Evolutionary conservation across 2,888 invertebrate genomes (phyloP), one percentile per base, ranked within the genome.

Genomic region (Orthosia incerta): DNA sequence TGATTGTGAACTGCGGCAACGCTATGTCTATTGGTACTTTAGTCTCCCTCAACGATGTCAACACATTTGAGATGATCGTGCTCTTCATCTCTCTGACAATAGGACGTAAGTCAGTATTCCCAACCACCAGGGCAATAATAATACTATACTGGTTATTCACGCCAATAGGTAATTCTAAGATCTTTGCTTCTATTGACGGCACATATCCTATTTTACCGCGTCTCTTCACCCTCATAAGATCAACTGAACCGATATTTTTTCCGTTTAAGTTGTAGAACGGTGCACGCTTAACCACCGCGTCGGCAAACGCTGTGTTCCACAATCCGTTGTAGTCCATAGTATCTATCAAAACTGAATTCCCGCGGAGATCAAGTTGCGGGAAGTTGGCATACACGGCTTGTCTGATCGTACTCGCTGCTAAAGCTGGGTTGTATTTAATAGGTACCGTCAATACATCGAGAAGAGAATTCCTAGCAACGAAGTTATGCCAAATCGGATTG

Each of bases 141-240:
- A 89, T 76, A 46, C 64, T 70, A 7, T 87, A 89, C 9, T 73
- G 73, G 2, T 65, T 64, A 57, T 86, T 76, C 1, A 23, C 59
- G 0, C 89, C 89, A 2, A 89, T 73, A 5, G 88, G 87, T 3
- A 89, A 9, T 67, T 88, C 86, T 15, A 89, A 57, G 0, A 87
- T n/a, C 65, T 82, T 88, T 0, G 80, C 59, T 26, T 81, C 59
- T 20, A 79, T 0, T 9, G 46, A 31, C 7, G 71, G 23, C 0
- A 70, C 11, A 26, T 79, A 85, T 51, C 85, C 85, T n/a, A 86
- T 65, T 39, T 46, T 80, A 2, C 45, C 79, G 11, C n/a, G 71
- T 39, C 72, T 73, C 23, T 70, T 86, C 18, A 85, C 20, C 13
- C 48, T 79, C 85, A 86, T 86, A 0, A 86, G 31, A 65, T 86